Evolutionary conservation across 1,140 invertebrate species (phyloP), one percentile per base, ranked within the genome.

Genomic region (Camponotus vicinus): DNA sequence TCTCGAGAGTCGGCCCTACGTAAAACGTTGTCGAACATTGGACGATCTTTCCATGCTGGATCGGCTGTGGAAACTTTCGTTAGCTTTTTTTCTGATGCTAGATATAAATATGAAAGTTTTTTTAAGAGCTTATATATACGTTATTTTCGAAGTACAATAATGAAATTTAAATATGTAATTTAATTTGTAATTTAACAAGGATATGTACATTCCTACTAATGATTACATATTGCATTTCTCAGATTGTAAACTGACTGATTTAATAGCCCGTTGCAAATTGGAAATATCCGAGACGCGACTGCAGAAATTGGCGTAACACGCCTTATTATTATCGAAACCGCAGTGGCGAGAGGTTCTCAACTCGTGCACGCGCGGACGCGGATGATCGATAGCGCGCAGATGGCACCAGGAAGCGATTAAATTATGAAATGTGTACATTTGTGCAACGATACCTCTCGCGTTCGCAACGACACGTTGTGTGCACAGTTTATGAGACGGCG

Each of bases 401-500:
- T 83, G 79, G 69, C 79, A 83, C 40, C 55, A 61, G 79, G 79
- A 83, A 75, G 69, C 79, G 79, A 83, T 83, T 83, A 83, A 83
- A 83, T 83, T 83, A 83, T 83, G 79, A 83, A 83, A 83, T 83
- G 69, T 73, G 69, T 83, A 75, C 57, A 83, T 83, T 83, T 45
- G 49, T 18, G 79, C 69, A 83, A 83, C 52, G 78, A 82, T 66
- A 45, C 40, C 32, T 61, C 32, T 57, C 78, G 52, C 66, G 66
- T 52, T 45, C 13, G n/a, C 76, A 79, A 71, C 79, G 55, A 73
- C 69, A 66, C 73, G 73, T 59, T 66, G 61, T 64, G 71, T 85
- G 61, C 86, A 85, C 88, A 89, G 86, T 88, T 85, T 85, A 88
- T 75, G 88, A 78, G 71, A 52, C 64, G 64, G 49, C 4, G 27